Percentiles rank a stretch among this genome's conserved stretches.
Evolutionary conservation across 2,113 vertebrate species (phyloP).

Genomic region (Corydoras maculifer): DNA sequence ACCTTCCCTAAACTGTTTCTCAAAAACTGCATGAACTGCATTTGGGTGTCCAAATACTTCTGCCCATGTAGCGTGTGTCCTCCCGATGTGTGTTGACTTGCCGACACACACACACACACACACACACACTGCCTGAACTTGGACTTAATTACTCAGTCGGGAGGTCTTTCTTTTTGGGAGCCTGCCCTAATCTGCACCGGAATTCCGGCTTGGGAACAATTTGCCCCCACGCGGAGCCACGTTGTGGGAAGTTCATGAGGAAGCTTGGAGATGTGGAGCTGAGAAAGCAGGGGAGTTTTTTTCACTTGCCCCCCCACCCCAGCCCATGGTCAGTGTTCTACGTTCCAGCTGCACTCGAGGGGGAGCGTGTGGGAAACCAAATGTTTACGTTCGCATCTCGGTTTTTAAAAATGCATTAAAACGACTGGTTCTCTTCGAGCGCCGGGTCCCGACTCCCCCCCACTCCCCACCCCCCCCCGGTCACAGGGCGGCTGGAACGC

Average conservation of each 20-base stretch:
- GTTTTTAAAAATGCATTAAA: slow-evolving; percentile 28
- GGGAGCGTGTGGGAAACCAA: slow-evolving; percentile 29
- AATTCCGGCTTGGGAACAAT: slow-evolving; percentile 13
- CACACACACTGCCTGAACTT: neutral
- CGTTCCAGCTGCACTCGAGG: slow-evolving; percentile 9
- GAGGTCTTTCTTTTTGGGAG: neutral
- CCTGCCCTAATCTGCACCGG: neutral
- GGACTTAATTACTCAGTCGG: slow-evolving; percentile 17
- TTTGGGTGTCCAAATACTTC: no score
- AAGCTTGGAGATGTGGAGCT: slow-evolving; percentile 3
- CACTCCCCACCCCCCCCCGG: slow-evolving; percentile 11
- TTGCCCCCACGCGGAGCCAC: slow-evolving; percentile 6
- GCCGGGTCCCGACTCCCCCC: neutral
- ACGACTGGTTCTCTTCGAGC: slow-evolving; percentile 21
- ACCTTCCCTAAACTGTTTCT: no score
- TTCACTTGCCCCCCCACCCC: slow-evolving; percentile 9
- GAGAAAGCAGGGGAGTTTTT: slow-evolving; percentile 7
- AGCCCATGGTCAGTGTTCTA: slow-evolving; percentile 5
- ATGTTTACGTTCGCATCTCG: slow-evolving; percentile 15
- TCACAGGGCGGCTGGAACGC: slow-evolving; percentile 15
- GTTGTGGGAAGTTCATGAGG: slow-evolving; percentile 8
- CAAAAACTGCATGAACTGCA: no score
- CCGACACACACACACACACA: no score
- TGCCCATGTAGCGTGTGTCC: no score
- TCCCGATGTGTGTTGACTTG: no score